A percentile compares a stretch with the other conserved stretches of the same genome.
Conservation (phyloP, 1,140 invertebrate species). For the Semibalanus balanoides region DNA sequence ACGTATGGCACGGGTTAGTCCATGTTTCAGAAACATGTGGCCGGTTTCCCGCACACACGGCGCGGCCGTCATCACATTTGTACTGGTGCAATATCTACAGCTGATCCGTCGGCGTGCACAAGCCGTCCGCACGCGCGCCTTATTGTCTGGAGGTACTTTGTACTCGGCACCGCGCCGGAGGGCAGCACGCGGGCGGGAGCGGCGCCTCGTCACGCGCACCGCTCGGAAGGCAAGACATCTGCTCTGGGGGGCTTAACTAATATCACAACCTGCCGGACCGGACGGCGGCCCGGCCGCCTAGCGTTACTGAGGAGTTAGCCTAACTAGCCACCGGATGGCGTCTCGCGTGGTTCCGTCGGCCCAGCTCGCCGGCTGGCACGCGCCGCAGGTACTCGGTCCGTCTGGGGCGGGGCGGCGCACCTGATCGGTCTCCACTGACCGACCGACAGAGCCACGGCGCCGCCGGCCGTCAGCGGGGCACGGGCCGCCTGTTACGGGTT, state of each 20-base stretch:
- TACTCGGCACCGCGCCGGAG: not conserved
- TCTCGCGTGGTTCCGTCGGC: not conserved
- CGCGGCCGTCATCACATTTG: not conserved
- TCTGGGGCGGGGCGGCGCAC: too few relatives aligned
- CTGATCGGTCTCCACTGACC: too few relatives aligned
- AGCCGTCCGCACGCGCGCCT: not conserved
- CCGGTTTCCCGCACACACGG: too few relatives aligned
- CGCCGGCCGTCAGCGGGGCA: too few relatives aligned
- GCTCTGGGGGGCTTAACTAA: not conserved
- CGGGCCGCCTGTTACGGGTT: not conserved
- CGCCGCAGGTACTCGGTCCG: too few relatives aligned
- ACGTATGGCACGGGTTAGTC: not conserved
- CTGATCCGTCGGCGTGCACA: not conserved
- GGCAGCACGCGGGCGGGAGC: too few relatives aligned
- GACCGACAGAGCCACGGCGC: too few relatives aligned
- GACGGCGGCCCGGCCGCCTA: not conserved
- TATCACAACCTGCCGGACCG: not conserved
- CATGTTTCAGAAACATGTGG: not conserved
- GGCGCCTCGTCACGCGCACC: not conserved
- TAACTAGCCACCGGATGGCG: conserved; percentile 6
- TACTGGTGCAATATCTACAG: conserved; percentile 2
- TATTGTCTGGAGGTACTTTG: not conserved
- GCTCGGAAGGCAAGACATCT: not conserved
- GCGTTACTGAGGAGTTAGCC: conserved; percentile 1
- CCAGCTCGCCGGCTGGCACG: too few relatives aligned